Evolutionary conservation across 2,888 invertebrate species (phyloP).

Genomic region (Ommatoiulus sabulosus): DNA sequence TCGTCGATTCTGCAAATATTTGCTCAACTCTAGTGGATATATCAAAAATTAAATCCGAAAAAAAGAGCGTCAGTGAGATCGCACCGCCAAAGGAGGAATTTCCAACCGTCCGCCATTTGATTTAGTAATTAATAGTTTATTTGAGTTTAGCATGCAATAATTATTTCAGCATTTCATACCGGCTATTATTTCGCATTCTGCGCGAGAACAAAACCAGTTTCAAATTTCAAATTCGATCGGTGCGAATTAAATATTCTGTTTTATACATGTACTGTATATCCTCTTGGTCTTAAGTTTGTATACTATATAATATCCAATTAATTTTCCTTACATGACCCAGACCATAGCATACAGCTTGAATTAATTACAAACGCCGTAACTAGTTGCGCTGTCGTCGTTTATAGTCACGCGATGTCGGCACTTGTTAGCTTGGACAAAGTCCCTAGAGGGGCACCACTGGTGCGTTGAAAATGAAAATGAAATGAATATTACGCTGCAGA

Average conservation of each 20-base stretch:
- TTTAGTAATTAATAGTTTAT: slow-evolving; percentile 17
- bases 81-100: slow-evolving; percentile 20
- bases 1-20: slow-evolving; percentile 17
- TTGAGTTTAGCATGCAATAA: neutral
- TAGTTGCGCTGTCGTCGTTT: neutral
- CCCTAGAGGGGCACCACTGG: slow-evolving; percentile 30
- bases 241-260: slow-evolving; percentile 7
- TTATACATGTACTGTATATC: too few relatives aligned
- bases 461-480: neutral
- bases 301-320: neutral
- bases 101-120: neutral
- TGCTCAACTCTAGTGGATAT: neutral
- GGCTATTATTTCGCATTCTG: neutral
- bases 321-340: slow-evolving; percentile 4
- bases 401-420: slow-evolving; percentile 5
- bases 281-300: neutral
- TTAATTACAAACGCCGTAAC: neutral
- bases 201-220: neutral
- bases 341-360: neutral
- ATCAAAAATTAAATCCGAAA: neutral
- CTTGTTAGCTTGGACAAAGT: slow-evolving; percentile 1
- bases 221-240: neutral
- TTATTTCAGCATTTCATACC: neutral
- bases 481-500: neutral
- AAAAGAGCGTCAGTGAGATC: neutral